These are phyloP conservation scores for Mormyrops attenuatus DNA, from an alignment of 2,797 vertebrate genomes.

Conservation along the genomic window DNA sequence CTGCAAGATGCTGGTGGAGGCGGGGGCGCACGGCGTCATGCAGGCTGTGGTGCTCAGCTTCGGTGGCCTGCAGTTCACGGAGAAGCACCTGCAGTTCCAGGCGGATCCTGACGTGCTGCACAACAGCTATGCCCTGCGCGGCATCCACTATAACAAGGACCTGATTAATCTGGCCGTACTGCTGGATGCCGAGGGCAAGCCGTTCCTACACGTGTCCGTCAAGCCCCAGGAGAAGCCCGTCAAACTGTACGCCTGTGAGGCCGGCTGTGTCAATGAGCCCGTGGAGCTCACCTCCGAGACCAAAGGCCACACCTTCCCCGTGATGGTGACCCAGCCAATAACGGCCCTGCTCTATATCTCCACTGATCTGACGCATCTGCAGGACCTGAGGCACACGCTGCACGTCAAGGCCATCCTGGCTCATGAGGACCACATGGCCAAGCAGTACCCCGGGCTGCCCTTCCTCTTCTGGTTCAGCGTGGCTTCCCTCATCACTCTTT, in stretches of 20 bases:
- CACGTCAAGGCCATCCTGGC: conserved; percentile 93
- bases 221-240: conserved; percentile 79
- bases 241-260: conserved; percentile 88
- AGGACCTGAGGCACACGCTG: conserved; percentile 88
- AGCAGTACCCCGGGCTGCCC: conserved; percentile 86
- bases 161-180: conserved; percentile 83
- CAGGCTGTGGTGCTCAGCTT: conserved; percentile 95
- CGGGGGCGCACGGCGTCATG: conserved; percentile 84
- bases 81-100: conserved; percentile 97
- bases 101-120: conserved; percentile 89
- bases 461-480: conserved; percentile 99
- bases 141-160: conserved; percentile 90
- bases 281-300: conserved; percentile 85
- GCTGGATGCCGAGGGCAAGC: conserved; percentile 77
- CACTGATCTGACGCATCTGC: conserved; percentile 83
- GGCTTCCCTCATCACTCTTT: conserved; percentile 90
- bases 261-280: conserved; percentile 88
- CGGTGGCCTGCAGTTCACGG: conserved; percentile 92
- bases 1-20: conserved; percentile 81
- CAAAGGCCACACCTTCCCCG: conserved; percentile 81
- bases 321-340: conserved; percentile 95
- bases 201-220: conserved; percentile 85
- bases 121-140: conserved; percentile 88
- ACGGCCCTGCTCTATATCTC: conserved; percentile 93
- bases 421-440: conserved; percentile 99